Evolutionary conservation across 2,797 vertebrate genomes (phyloP), one percentile per base, ranked within the genome.

Genomic region (Menidia menidia): DNA sequence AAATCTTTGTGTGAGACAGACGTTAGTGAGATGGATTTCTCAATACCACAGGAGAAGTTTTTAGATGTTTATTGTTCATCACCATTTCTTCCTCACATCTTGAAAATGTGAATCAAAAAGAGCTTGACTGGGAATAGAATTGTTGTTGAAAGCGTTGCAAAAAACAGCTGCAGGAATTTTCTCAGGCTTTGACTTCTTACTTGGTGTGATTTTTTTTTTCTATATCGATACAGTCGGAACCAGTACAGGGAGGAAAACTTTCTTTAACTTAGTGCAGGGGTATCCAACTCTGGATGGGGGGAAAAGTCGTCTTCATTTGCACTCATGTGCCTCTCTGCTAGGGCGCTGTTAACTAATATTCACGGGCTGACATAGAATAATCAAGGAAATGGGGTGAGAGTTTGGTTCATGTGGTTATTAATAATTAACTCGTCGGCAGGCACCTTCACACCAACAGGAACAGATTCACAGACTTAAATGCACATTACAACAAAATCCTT

Each of bases 401-500:
- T 75, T 67, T 50, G 61, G 54, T 11, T 50, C 84, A 32, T 30
- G 54, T 39, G 13, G 52, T 68, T 75, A 61, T 92, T 59, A 80
- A 90, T 88, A 78, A 87, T 89, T 80, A 77, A 84, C 13, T 11
- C 64, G 47, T 60, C 39, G 14, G 63, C 51, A 43, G 45, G 70
- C 73, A 60, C 70, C 77, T 82, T 72, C 7, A 3, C 73, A 48
- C 71, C 19, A 47, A 51, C 39, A 18, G 6, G 59, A 39, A 76
- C 52, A 61, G 62, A 71, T 47, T 52, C 53, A 15, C 47, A 2
- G 78, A 71, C 60, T 73, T 71, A 74, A 73, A 73, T 73, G 77
- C 74, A 78, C 84, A 81, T 86, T 80, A 88, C 89, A 89, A 60
- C 39, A 10, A 90, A 89, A 88, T 15, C 68, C 77, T 88, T 75